These are phyloP conservation scores for Numenius phaeopus DNA, from an alignment of 2,797 vertebrate species.

Conservation along the genomic window DNA sequence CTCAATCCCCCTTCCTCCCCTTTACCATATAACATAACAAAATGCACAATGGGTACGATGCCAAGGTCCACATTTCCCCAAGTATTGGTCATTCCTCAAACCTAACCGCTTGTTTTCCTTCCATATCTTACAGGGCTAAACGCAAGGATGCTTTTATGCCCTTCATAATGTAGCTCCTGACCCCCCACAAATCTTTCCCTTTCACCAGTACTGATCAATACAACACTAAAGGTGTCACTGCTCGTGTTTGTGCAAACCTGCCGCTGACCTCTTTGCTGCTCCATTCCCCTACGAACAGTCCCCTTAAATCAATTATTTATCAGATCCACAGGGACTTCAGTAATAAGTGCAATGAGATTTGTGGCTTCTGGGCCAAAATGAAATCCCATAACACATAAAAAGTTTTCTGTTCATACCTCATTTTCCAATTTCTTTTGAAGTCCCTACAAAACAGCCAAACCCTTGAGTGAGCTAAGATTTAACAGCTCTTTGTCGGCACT, in stretches of 20 bases:
- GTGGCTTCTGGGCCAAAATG: not conserved
- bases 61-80: not conserved
- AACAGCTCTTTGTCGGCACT: not conserved
- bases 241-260: not conserved
- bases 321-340: not conserved
- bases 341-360: constrained; percentile 35
- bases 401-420: constrained; percentile 34
- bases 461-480: not conserved
- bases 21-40: not conserved
- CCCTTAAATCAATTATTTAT: constrained; percentile 55
- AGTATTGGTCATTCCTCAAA: not conserved
- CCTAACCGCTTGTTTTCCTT: constrained; percentile 14
- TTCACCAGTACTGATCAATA: constrained; percentile 45
- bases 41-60: not conserved
- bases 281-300: not conserved
- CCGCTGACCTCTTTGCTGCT: not conserved
- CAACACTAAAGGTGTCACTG: constrained; percentile 22
- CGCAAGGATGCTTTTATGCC: constrained; percentile 35
- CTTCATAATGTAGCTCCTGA: constrained; percentile 36
- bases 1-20: not conserved
- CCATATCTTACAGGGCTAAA: constrained; percentile 31
- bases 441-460: not conserved
- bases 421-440: constrained; percentile 47
- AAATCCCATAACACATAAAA: constrained; percentile 26
- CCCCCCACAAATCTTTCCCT: constrained; percentile 53